Base-by-base conservation (phyloP, 35 echinoderm and acorn worm species). In the Apostichopus californicus region DNA sequence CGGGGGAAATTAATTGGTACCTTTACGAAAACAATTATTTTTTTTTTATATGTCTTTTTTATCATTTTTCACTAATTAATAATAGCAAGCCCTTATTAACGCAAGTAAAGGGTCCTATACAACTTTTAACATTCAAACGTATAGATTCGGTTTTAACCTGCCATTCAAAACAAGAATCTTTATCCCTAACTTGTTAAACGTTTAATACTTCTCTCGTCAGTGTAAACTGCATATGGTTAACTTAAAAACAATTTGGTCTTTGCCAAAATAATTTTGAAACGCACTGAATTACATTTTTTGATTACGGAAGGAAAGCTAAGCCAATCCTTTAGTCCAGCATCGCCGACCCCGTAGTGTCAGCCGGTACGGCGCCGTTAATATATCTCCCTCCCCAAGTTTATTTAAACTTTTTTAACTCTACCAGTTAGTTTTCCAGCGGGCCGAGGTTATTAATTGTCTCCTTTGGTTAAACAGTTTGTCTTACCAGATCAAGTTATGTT, bases 401-500 rank as follows among this genome's bases (percentile, higher is more conserved):
- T 89, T 89, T 73, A 89, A 89, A 72, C 86, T 89, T 89, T 89
- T 6, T 57, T 46, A 89, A 89, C 86, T 89, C 60, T 14, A 12
- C 86, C 86, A 72, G 86, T 89, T 89, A 72, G 86, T 26, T 73
- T 46, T 68, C 25, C 46, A 60, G 26, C 61, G 86, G 60, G 61
- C 68, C 28, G 60, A 55, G 61, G 86, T 73, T 73, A 89, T 89
- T 89, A 89, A 89, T 89, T 89, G 86, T 46, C 86, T 52, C 64
- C 68, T 73, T 89, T 72, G 61, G 61, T 73, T 89, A 89, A 89
- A 89, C 86, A 89, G 86, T 89, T 89, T 89, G 86, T 89, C 86
- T 89, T 72, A 89, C 61, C 60, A 23, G 86, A 89, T 89, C 86
- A 89, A 85, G 55, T 85, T 14, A 85, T 85, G 81, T 85, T 85